These are phyloP conservation scores for Peromyscus nudipes DNA, from an alignment of 2,797 vertebrate genomes.

Conservation along the genomic window DNA sequence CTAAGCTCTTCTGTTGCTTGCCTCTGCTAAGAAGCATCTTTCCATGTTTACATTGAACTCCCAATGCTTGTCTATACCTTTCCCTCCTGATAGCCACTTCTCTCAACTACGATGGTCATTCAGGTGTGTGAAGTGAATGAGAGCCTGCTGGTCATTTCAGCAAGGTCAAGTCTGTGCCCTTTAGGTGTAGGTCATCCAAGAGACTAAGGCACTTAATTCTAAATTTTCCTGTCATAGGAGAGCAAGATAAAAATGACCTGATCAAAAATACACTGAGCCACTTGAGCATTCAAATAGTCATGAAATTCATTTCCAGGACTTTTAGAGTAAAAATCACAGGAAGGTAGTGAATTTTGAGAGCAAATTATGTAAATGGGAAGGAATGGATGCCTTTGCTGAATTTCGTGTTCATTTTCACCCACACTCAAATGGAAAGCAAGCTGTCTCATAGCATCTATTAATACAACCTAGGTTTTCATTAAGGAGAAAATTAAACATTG, in stretches of 20 bases:
- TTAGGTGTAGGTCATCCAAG: not conserved
- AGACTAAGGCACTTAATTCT: not conserved
- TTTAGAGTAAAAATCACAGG: not conserved
- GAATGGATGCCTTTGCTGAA: conserved; percentile 40
- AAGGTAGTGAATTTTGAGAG: not conserved
- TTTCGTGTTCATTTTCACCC: conserved; percentile 74
- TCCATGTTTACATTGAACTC: not conserved
- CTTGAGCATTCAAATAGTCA: not conserved
- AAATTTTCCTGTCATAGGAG: not conserved
- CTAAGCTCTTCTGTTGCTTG: not conserved
- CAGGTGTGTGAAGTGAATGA: not conserved
- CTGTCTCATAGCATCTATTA: conserved; percentile 68
- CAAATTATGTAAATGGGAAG: conserved; percentile 23
- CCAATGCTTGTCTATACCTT: too few species aligned
- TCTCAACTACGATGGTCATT: not conserved
- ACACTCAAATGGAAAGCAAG: conserved; percentile 63
- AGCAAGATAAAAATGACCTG: not conserved
- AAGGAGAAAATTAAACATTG: conserved; percentile 48
- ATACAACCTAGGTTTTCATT: conserved; percentile 77
- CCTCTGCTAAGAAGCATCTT: not conserved
- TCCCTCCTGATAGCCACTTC: not conserved
- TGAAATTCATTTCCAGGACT: not conserved
- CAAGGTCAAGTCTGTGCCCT: not conserved
- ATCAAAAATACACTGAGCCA: not conserved
- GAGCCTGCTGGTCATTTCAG: not conserved